A percentile compares a stretch with the other conserved stretches of the same genome.
These are phyloP conservation scores for Riparia riparia DNA, from an alignment of 2,113 vertebrate species.

Conservation along the genomic window DNA sequence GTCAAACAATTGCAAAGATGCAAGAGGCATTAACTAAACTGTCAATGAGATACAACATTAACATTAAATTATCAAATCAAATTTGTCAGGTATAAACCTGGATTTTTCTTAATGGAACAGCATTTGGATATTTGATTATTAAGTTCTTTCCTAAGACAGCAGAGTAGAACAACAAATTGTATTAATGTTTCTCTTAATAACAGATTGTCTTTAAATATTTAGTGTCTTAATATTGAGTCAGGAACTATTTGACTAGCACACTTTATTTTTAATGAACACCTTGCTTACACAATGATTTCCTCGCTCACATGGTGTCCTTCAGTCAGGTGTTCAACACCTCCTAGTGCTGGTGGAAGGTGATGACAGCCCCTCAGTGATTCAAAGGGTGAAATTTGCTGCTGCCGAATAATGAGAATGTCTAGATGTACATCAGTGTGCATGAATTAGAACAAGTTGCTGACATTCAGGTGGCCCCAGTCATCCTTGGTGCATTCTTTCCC, in stretches of 20 bases:
- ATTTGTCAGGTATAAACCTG: background rate
- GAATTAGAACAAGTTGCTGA: background rate
- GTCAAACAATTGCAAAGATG: conserved; percentile 63
- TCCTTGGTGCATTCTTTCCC: background rate
- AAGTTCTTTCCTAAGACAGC: background rate
- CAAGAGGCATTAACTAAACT: conserved; percentile 30
- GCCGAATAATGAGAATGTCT: fast-evolving
- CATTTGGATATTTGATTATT: background rate
- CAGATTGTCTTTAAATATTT: background rate
- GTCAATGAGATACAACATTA: conserved; percentile 54
- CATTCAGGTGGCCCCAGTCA: background rate
- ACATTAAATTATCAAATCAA: conserved; percentile 57
- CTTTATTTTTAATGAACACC: background rate
- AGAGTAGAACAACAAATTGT: background rate
- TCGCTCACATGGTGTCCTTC: background rate
- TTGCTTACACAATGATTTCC: background rate
- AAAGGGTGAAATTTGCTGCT: background rate
- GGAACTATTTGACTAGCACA: background rate
- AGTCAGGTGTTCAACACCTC: background rate
- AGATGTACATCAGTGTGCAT: background rate
- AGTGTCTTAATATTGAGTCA: background rate
- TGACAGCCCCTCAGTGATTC: background rate
- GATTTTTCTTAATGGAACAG: background rate
- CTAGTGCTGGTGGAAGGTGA: background rate
- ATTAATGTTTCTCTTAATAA: background rate